These are phyloP conservation scores for Ridgeia piscesae DNA, from an alignment of 1,140 invertebrate genomes.

Conservation along the genomic window DNA sequence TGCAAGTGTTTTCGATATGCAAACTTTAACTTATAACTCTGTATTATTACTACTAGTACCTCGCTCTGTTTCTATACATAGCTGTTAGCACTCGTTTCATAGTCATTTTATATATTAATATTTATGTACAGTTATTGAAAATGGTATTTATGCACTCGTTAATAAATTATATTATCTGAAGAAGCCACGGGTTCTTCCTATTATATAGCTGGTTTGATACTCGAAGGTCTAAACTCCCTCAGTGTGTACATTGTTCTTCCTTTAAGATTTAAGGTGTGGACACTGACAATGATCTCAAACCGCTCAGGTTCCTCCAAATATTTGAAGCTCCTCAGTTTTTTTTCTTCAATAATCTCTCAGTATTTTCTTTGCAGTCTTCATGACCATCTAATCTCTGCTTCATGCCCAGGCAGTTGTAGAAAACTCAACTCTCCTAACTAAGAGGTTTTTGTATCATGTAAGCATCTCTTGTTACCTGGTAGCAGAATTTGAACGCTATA, in stretches of 20 bases:
- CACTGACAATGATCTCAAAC: too few relatives aligned
- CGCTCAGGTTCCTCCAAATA: too few relatives aligned
- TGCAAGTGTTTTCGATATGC: neutral
- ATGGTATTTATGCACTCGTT: neutral
- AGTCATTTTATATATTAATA: neutral
- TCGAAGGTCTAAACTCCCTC: too few relatives aligned
- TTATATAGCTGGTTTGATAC: neutral
- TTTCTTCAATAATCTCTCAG: too few relatives aligned
- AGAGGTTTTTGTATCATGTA: too few relatives aligned
- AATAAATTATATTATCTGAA: constrained; percentile 3
- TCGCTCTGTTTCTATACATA: neutral
- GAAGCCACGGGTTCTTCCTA: neutral
- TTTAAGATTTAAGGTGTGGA: neutral
- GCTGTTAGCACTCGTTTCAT: neutral
- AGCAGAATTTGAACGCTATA: too few relatives aligned
- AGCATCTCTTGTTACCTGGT: too few relatives aligned
- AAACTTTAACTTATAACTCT: neutral
- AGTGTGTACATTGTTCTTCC: neutral
- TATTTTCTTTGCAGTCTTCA: too few relatives aligned
- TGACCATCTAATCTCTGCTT: too few relatives aligned
- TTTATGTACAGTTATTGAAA: neutral
- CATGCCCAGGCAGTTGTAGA: too few relatives aligned
- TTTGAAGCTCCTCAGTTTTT: too few relatives aligned
- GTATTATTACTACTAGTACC: neutral
- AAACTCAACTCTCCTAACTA: too few relatives aligned